phyloP scores from a whole-genome alignment of 1,140 invertebrate species.

The Pectinophora gossypiella region DNA sequence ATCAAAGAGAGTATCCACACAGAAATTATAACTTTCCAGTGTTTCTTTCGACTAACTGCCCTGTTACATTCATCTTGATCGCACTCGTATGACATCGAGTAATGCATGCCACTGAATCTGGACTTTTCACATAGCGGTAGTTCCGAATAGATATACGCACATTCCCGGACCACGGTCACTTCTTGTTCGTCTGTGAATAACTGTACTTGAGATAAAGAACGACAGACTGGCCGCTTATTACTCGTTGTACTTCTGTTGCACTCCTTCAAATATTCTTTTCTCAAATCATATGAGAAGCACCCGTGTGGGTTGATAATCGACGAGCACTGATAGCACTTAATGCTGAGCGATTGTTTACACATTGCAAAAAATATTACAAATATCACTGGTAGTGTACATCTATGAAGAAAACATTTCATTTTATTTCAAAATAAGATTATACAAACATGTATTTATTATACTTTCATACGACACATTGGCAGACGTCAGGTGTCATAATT shows the following conservation, averaged over 20 bases:
- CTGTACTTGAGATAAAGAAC: slow-evolving; percentile 44
- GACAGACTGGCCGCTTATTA: slow-evolving; percentile 23
- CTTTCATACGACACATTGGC: too few relatives aligned
- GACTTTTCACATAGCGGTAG: slow-evolving; percentile 37
- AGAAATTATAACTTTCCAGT: background rate
- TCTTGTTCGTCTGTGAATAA: slow-evolving; percentile 42
- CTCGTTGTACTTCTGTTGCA: slow-evolving; percentile 20
- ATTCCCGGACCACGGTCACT: slow-evolving; percentile 41
- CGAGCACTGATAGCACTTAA: slow-evolving; percentile 60
- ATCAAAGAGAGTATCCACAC: background rate
- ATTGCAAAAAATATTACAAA: slow-evolving; percentile 18
- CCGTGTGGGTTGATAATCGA: slow-evolving; percentile 24
- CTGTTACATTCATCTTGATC: slow-evolving; percentile 57
- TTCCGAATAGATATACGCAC: slow-evolving; percentile 40
- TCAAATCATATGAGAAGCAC: slow-evolving; percentile 41
- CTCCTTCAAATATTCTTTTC: slow-evolving; percentile 34
- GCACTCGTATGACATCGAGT: slow-evolving; percentile 53
- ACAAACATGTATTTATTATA: too few relatives aligned
- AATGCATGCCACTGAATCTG: slow-evolving; percentile 46
- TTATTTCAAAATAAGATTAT: background rate
- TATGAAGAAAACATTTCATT: background rate
- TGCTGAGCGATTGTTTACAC: slow-evolving; percentile 13
- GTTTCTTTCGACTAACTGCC: slow-evolving; percentile 7
- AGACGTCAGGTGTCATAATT: too few relatives aligned
- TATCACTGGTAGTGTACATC: background rate